Evolutionary conservation across 2,888 invertebrate species (phyloP).

Genomic region (Toxonevra muliebris): DNA sequence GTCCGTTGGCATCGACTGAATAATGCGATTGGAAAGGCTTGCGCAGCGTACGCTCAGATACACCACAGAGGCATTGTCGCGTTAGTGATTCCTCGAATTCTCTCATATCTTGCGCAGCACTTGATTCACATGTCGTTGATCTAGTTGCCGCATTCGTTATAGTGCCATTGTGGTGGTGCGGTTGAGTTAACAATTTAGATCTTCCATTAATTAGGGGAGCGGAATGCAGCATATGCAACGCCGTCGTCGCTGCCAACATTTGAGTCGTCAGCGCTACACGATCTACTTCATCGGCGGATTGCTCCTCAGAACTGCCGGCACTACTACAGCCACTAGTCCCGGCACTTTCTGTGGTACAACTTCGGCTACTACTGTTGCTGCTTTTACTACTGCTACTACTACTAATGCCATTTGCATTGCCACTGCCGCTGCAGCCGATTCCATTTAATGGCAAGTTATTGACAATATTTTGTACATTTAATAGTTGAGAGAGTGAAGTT

Average conservation of each 20-base stretch:
- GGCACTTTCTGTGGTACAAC: conserved; percentile 32
- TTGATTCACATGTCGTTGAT: conserved; percentile 17
- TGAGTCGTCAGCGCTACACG: conserved; percentile 52
- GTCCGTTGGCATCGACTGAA: conserved; percentile 66
- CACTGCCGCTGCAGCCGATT: background rate
- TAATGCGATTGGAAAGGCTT: conserved; percentile 76
- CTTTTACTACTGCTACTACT: conserved; percentile 34
- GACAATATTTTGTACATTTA: conserved; percentile 52
- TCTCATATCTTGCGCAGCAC: conserved; percentile 57
- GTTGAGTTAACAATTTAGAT: background rate
- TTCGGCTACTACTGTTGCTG: conserved; percentile 9
- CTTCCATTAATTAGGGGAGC: background rate
- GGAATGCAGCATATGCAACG: background rate
- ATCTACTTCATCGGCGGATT: conserved; percentile 58
- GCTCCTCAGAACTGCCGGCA: conserved; percentile 7
- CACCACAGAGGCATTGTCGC: conserved; percentile 81
- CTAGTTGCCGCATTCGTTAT: background rate
- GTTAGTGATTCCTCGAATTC: conserved; percentile 68
- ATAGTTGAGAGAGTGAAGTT: conserved; percentile 52
- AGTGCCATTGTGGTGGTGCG: no score
- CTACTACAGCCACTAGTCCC: conserved; percentile 35
- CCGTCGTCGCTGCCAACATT: conserved; percentile 45
- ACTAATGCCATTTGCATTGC: conserved; percentile 35
- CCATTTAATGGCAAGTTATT: conserved; percentile 50
- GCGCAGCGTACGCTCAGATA: conserved; percentile 75